These are phyloP conservation scores for Falco concolor DNA, from an alignment of 2,797 vertebrate genomes.

Conservation along the genomic window DNA sequence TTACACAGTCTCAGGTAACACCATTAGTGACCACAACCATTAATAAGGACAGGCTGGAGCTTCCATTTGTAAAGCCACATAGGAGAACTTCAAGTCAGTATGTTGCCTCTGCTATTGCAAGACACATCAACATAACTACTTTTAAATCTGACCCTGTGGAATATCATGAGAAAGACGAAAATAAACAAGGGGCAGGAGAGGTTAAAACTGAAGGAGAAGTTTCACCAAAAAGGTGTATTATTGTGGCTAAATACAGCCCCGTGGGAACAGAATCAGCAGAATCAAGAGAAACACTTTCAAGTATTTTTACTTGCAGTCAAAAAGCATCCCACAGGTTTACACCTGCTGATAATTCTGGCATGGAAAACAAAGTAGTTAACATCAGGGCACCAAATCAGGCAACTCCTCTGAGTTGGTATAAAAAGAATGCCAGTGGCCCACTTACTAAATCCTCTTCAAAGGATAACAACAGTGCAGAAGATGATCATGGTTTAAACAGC, in stretches of 20 bases:
- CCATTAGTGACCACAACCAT: slow-evolving; percentile 44
- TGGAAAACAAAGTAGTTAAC: background rate
- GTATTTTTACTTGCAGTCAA: slow-evolving; percentile 3
- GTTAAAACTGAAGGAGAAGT: background rate
- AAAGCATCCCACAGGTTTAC: slow-evolving; percentile 16
- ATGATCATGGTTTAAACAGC: background rate
- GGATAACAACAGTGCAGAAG: background rate
- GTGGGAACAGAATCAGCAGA: background rate
- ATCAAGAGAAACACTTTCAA: slow-evolving; percentile 4
- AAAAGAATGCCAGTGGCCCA: slow-evolving; percentile 10
- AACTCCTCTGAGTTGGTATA: background rate
- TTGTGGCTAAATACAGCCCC: background rate
- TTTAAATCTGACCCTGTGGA: slow-evolving; percentile 20
- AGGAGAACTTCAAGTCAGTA: slow-evolving; percentile 93
- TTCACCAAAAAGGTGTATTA: background rate
- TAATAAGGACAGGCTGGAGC: slow-evolving; percentile 64
- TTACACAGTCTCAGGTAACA: slow-evolving; percentile 46
- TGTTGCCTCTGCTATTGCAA: slow-evolving; percentile 88
- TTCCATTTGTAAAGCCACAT: slow-evolving; percentile 82
- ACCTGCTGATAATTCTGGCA: background rate
- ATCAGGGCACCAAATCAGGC: slow-evolving; percentile 12
- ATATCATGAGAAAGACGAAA: background rate
- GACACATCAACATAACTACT: slow-evolving; percentile 69
- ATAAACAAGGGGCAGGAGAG: background rate
- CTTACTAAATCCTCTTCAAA: slow-evolving; percentile 14